Evolutionary conservation across 1,140 invertebrate species (phyloP), one percentile per base, ranked within the genome.

Genomic region (Zaprionus lachaisei): DNA sequence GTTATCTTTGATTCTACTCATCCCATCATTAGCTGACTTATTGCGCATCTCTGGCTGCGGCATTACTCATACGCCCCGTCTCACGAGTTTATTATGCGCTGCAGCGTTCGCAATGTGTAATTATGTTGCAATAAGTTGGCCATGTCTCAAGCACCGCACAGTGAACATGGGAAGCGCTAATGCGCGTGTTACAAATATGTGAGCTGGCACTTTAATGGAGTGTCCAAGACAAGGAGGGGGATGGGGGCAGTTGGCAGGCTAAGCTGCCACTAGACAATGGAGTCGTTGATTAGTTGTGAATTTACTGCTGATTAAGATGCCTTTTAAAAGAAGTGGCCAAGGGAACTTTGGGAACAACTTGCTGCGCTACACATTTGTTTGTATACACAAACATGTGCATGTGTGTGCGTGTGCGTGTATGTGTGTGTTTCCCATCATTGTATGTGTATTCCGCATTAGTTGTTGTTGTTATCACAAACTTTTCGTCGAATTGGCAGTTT

Each of bases 221-320:
- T 24, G n/a, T 20, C 12, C 38, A 4, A 20, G 14, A 37, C 56
- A 5, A 14, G 22, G 6, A 1, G 31, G 31, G 12, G 7, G 11
- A 17, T 12, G 20, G 28, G n/a, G 12, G 20, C 9, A 26, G 26
- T 9, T 9, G 26, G 15, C 5, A 9, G 41, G 2, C 41, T 47
- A 47, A 17, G 26, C 7, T 37, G 17, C 38, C 38, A n/a, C 60
- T 58, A 84, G 63, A 91, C 89, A 91, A 91, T 91, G 77, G 77
- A 68, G 62, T 62, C 68, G 78, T 89, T 91, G 89, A 91, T 91
- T 91, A 91, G 83, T 82, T 89, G 68, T 73, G 89, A 91, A 87
- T 87, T 91, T 91, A 90, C 77, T 87, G 81, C 89, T 91, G 89
- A 91, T 91, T 91, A 91, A 91, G 85, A 82, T 71, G 79, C 81